Conservation (phyloP, 2,888 invertebrate species). For the Microdon myrmicae region DNA sequence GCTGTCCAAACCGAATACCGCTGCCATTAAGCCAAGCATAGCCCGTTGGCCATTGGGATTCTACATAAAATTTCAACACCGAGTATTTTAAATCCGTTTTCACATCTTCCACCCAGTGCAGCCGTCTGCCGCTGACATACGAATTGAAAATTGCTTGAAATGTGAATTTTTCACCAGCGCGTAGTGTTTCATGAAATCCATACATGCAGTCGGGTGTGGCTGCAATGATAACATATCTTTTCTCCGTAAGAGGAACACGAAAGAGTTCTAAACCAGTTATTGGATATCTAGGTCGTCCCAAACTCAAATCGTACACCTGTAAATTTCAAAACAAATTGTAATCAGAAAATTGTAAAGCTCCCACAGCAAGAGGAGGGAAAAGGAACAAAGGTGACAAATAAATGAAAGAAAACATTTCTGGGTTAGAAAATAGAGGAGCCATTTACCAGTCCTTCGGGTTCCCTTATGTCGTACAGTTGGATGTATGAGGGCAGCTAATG, state of each 20-base stretch:
- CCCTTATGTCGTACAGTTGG: conserved; percentile 78
- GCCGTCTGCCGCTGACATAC: conserved; percentile 57
- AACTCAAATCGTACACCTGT: conserved; percentile 89
- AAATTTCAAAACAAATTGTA: conserved; percentile 60
- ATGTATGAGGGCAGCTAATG: conserved; percentile 79
- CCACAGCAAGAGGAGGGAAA: not conserved
- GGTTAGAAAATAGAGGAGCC: conserved; percentile 30
- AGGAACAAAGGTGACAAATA: conserved; percentile 23
- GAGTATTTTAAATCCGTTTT: conserved; percentile 81
- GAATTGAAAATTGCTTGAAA: conserved; percentile 59
- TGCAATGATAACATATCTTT: conserved; percentile 84
- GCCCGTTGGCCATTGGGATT: conserved; percentile 76
- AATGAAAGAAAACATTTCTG: conserved; percentile 16
- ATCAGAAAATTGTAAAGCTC: not conserved
- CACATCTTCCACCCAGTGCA: conserved; percentile 74
- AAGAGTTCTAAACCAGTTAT: conserved; percentile 91
- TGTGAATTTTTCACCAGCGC: conserved; percentile 81
- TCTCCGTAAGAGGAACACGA: conserved; percentile 75
- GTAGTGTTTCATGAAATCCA: conserved; percentile 84
- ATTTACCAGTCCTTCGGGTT: conserved; percentile 79
- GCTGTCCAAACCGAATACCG: conserved; percentile 83
- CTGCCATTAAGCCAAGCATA: conserved; percentile 91
- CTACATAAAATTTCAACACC: conserved; percentile 80
- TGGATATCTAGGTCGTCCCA: conserved; percentile 76
- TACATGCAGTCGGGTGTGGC: conserved; percentile 87